Conservation (phyloP, 2,113 vertebrate species). For the Opisthocomus hoazin region DNA sequence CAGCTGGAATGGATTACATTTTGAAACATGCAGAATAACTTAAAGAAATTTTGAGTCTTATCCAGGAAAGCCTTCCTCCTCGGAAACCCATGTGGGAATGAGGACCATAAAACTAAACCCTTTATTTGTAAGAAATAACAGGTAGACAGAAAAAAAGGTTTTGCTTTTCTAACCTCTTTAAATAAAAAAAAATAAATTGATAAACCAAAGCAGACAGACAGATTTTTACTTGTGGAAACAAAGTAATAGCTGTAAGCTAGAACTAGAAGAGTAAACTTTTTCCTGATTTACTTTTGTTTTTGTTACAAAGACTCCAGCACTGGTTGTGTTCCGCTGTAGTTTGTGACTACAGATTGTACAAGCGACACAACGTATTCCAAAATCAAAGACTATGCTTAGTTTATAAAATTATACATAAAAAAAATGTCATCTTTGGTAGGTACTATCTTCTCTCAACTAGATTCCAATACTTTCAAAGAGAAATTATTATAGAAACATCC, state of each 20-base stretch:
- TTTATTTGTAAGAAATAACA: background rate
- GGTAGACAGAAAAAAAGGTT: background rate
- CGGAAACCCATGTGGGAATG: background rate
- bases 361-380: background rate
- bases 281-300: background rate
- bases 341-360: background rate
- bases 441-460: background rate
- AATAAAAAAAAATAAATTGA: background rate
- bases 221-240: background rate
- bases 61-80: background rate
- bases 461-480: background rate
- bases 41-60: background rate
- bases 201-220: background rate
- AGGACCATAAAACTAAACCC: background rate
- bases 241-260: background rate
- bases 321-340: background rate
- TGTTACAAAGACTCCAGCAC: background rate
- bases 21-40: background rate
- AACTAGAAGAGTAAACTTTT: background rate
- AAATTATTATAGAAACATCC: background rate
- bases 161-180: background rate
- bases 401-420: background rate
- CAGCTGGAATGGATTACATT: background rate
- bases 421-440: background rate
- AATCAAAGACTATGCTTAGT: background rate